A percentile compares a stretch with the other conserved stretches of the same genome.
Conservation (phyloP, 2,888 invertebrate genomes). For the Liposcelis brunnea region DNA sequence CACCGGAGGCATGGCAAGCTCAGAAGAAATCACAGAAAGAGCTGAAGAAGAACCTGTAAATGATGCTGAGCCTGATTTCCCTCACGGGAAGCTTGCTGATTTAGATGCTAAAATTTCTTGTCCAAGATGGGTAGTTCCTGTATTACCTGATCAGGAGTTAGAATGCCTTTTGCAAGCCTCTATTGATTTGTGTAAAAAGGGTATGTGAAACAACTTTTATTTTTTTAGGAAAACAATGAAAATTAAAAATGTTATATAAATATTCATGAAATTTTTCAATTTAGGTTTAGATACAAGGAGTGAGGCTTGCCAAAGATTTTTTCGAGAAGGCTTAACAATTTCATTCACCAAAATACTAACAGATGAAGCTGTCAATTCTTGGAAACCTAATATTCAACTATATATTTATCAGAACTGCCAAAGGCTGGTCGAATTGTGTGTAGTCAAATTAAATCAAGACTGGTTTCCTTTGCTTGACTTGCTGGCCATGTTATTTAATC, state of each 20-base stretch:
- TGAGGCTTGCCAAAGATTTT: conserved; percentile 84
- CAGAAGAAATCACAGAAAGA: conserved; percentile 22
- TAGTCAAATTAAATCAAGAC: conserved; percentile 73
- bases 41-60: conserved; percentile 24
- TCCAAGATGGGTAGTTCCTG: conserved; percentile 94
- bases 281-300: conserved; percentile 65
- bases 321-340: conserved; percentile 80
- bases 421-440: conserved; percentile 80
- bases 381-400: conserved; percentile 93
- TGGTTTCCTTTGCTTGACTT: conserved; percentile 85
- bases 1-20: too few relatives aligned
- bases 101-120: conserved; percentile 93
- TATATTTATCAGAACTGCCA: conserved; percentile 89
- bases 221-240: not conserved
- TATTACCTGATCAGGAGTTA: conserved; percentile 87
- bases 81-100: conserved; percentile 66
- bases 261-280: conserved; percentile 14
- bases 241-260: conserved; percentile 9
- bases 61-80: conserved; percentile 52
- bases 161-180: conserved; percentile 80
- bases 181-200: conserved; percentile 70
- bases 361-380: conserved; percentile 93
- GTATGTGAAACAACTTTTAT: too few relatives aligned
- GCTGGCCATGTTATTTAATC: conserved; percentile 85
- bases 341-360: conserved; percentile 94